Evolutionary conservation across 2,797 vertebrate species (phyloP).

Genomic region (Leptatherina wallacei): DNA sequence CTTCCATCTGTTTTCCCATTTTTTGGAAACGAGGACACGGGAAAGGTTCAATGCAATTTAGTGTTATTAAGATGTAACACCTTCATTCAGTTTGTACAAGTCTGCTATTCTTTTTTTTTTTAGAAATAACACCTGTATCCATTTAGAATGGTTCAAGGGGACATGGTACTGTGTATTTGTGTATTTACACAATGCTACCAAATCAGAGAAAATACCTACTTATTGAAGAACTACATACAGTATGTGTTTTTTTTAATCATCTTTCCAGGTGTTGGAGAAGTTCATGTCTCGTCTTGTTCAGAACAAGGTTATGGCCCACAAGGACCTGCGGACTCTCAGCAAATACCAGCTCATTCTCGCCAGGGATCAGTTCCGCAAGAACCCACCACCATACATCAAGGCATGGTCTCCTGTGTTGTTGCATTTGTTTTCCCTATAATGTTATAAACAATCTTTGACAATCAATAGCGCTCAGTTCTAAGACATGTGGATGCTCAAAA

Average conservation of each 20-base stretch:
- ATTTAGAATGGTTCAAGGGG: not conserved
- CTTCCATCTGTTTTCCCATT: conserved; percentile 40
- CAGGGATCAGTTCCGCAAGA: conserved; percentile 94
- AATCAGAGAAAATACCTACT: conserved; percentile 35
- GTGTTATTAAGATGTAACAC: conserved; percentile 22
- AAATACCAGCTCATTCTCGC: conserved; percentile 96
- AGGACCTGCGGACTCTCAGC: conserved; percentile 87
- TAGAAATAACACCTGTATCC: not conserved
- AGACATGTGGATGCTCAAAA: not conserved
- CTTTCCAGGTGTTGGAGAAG: conserved; percentile 87
- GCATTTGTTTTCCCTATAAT: not conserved
- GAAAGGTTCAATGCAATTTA: conserved; percentile 5
- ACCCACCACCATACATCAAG: conserved; percentile 84
- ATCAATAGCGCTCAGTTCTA: not conserved
- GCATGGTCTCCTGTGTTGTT: conserved; percentile 41
- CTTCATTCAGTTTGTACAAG: conserved; percentile 27
- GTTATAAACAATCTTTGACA: not conserved
- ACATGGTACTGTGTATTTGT: not conserved
- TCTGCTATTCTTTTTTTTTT: not conserved
- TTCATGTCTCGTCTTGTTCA: conserved; percentile 89
- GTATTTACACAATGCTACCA: not conserved
- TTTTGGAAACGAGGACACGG: conserved; percentile 48
- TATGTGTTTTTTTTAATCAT: conserved; percentile 24
- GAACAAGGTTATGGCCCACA: conserved; percentile 83
- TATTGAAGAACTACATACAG: conserved; percentile 16